phyloP scores from a whole-genome alignment of 1,140 invertebrate genomes.

The Drosophila paulistorum region DNA sequence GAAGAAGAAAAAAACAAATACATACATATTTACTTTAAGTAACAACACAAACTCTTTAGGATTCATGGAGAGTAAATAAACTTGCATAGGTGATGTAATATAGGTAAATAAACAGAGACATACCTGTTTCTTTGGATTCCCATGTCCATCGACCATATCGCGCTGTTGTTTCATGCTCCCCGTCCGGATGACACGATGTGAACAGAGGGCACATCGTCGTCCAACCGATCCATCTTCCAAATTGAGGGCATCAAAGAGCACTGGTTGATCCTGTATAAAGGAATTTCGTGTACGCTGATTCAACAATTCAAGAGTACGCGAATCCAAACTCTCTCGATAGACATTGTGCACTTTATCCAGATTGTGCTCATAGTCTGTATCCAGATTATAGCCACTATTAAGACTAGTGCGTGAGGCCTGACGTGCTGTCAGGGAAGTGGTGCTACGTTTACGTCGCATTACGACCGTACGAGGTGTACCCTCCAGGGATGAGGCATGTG shows the following conservation, averaged over 20 bases:
- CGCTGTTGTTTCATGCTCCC: conserved; percentile 57
- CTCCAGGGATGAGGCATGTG: conserved; percentile 42
- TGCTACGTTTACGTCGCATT: conserved; percentile 58
- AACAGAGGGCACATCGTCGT: conserved; percentile 38
- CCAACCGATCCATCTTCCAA: conserved; percentile 62
- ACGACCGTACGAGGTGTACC: conserved; percentile 47
- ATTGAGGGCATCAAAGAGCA: conserved; percentile 68
- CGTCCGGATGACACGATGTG: conserved; percentile 31
- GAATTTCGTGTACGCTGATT: conserved; percentile 76
- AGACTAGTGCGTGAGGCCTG: conserved; percentile 51
- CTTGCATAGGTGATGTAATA: neutral
- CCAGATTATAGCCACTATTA: conserved; percentile 61
- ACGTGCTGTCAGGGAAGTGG: conserved; percentile 36
- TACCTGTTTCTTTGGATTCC: conserved; percentile 64
- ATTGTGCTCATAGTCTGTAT: conserved; percentile 74
- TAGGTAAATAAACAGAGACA: conserved; percentile 7
- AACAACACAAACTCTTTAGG: conserved; percentile 9
- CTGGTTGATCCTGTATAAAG: conserved; percentile 60
- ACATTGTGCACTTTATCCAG: conserved; percentile 74
- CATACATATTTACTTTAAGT: conserved; percentile 6
- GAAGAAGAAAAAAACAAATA: neutral
- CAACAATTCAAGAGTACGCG: conserved; percentile 69
- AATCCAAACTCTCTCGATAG: conserved; percentile 77
- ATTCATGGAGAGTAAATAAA: conserved; percentile 16
- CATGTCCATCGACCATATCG: conserved; percentile 63